Evolutionary conservation across 2,888 invertebrate genomes (phyloP), one percentile per base, ranked within the genome.

Genomic region (Autographa gamma): DNA sequence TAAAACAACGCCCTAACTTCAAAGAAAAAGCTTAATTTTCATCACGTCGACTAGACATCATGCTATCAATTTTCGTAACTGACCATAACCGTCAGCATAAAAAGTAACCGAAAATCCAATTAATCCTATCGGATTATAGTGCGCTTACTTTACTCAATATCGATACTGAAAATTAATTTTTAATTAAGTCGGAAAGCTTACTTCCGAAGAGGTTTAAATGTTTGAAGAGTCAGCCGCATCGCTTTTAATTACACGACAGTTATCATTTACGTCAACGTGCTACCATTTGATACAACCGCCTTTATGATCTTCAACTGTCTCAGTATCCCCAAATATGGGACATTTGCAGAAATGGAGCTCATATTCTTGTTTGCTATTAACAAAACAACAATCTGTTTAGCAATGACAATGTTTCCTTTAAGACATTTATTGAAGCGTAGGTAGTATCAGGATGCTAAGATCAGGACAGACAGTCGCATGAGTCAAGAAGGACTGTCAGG

Each of bases 181-280:
- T 85, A 86, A 87, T 88, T 87, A 88, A 79, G 79, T 79, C 81
- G 74, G 71, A 85, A 83, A 83, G 84, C 79, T 82, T 67, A 81
- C 77, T 73, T 79, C 79, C 82, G 79, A 79, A 80, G 81, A 83
- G 81, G 80, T 84, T 85, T 83, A 83, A 85, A 87, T 86, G 76
- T 88, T 86, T 87, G 81, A 86, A 73, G 81, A 85, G 73, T 79
- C 73, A 76, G 69, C 84, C 85, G 61, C 88, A 84, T 74, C 77
- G 72, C 68, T 76, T 76, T 81, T 86, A 83, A 86, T 86, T 84
- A 85, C 84, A 79, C 69, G 72, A 75, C 75, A 77, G 84, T 79
- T 80, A 83, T 77, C 74, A 82, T 83, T 78, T 79, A 75, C 70
- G 69, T 76, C 70, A 74, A 81, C 78, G 72, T 80, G 76, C 79